Evolutionary conservation across 2,888 invertebrate species (phyloP).

Genomic region (Tenthredo distinguenda): DNA sequence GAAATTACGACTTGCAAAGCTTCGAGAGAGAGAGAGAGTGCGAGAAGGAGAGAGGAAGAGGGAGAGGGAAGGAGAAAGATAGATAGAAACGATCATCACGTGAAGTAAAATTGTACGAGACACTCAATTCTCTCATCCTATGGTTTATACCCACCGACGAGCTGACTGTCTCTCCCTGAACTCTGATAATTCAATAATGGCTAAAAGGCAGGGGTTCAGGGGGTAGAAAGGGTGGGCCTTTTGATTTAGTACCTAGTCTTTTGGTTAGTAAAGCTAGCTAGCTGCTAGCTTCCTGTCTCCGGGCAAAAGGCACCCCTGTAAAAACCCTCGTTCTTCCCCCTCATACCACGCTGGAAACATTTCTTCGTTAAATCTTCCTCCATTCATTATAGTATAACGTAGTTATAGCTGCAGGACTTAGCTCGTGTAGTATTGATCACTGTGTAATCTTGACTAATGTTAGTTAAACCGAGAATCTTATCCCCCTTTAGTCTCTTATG

Average conservation of each 20-base stretch:
- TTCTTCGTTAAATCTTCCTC: constrained; percentile 44
- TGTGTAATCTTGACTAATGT: constrained; percentile 12
- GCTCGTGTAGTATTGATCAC: constrained; percentile 4
- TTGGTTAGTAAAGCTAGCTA: background rate
- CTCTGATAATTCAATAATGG: constrained; percentile 64
- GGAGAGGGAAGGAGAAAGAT: background rate
- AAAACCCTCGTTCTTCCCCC: background rate
- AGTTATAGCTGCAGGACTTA: background rate
- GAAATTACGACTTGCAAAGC: constrained; percentile 60
- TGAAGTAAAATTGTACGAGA: constrained; percentile 8
- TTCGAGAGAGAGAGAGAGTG: background rate
- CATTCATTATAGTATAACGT: constrained; percentile 32
- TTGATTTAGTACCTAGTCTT: constrained; percentile 58
- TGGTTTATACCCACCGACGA: background rate
- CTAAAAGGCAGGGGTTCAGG: background rate
- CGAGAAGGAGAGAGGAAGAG: background rate
- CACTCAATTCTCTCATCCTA: constrained; percentile 2
- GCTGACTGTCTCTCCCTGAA: constrained; percentile 36
- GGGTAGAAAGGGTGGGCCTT: constrained; percentile 56
- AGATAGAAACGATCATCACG: constrained; percentile 8
- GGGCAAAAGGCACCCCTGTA: constrained; percentile 6
- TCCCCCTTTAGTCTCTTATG: background rate
- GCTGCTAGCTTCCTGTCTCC: background rate
- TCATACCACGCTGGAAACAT: background rate
- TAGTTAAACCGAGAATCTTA: background rate